These are phyloP conservation scores for Anguilla marmorata DNA, from an alignment of 2,797 vertebrate species.

Conservation along the genomic window DNA sequence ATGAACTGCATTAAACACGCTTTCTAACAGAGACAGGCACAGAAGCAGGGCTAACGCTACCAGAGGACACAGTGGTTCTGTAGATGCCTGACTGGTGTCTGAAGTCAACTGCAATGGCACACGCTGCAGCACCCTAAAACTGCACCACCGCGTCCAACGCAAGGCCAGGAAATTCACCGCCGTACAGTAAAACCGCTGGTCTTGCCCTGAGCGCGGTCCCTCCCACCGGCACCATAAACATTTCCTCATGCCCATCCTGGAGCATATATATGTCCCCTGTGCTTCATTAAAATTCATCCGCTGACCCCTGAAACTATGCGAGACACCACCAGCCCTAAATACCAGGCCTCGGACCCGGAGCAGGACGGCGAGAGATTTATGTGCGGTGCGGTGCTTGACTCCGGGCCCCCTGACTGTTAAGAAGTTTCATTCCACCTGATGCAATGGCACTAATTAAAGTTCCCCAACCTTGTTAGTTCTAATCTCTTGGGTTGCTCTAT, in stretches of 20 bases:
- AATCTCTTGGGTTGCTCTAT: conserved; percentile 57
- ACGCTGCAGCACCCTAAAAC: background rate
- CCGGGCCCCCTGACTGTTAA: conserved; percentile 55
- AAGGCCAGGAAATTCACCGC: background rate
- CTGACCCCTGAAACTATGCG: conserved; percentile 41
- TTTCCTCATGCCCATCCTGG: conserved; percentile 33
- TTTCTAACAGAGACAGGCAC: background rate
- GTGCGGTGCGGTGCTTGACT: conserved; percentile 54
- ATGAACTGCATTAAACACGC: background rate
- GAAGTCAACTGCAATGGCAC: background rate
- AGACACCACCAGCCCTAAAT: conserved; percentile 28
- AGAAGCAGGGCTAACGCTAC: background rate
- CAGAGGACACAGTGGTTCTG: background rate
- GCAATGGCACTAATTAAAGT: conserved; percentile 66
- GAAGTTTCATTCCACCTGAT: conserved; percentile 53
- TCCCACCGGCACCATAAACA: conserved; percentile 35
- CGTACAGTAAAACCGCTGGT: background rate
- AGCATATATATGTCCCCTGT: conserved; percentile 37
- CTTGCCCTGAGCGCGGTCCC: conserved; percentile 22
- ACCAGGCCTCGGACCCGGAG: conserved; percentile 3
- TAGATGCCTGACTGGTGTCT: background rate
- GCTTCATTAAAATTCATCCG: conserved; percentile 48
- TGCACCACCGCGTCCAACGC: background rate
- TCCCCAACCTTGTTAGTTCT: conserved; percentile 58
- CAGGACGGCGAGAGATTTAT: conserved; percentile 38